Percentiles rank a stretch among this genome's conserved stretches.
Evolutionary conservation across 2,797 vertebrate genomes (phyloP).

Genomic region (Pitangus sulphuratus): DNA sequence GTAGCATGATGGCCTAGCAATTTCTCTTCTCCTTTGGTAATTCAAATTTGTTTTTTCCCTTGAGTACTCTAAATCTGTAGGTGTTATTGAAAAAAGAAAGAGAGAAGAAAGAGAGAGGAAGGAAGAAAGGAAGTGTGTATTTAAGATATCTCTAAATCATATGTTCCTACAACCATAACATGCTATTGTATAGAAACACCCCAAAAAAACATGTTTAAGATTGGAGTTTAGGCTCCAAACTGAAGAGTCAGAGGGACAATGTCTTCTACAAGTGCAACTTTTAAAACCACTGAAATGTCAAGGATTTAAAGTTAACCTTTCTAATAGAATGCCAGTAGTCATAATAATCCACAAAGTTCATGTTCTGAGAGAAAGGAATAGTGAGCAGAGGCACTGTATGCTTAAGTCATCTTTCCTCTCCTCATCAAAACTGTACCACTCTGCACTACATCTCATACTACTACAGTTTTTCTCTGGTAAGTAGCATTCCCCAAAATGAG

Average conservation of each 20-base stretch:
- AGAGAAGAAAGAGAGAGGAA: not conserved
- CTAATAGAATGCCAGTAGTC: not conserved
- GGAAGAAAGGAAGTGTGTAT: not conserved
- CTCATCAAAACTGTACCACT: accelerated
- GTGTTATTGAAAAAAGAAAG: not conserved
- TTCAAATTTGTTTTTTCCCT: not conserved
- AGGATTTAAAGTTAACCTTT: not conserved
- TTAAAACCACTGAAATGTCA: not conserved
- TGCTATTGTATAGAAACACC: not conserved
- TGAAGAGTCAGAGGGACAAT: not conserved
- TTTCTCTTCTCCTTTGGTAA: not conserved
- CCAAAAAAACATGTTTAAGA: not conserved
- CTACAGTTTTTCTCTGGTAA: not conserved
- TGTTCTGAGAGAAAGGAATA: not conserved
- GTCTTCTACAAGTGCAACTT: not conserved
- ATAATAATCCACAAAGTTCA: not conserved
- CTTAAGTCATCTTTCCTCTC: not conserved
- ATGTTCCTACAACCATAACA: not conserved
- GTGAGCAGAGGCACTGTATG: not conserved
- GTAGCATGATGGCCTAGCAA: not conserved
- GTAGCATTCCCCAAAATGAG: not conserved
- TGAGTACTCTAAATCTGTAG: not conserved
- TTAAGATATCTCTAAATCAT: not conserved
- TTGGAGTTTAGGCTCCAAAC: not conserved
- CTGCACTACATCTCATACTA: not conserved